Percentiles rank a stretch among this genome's conserved stretches.
These are phyloP conservation scores for Caloenas nicobarica DNA, from an alignment of 2,113 vertebrate genomes.

Conservation along the genomic window DNA sequence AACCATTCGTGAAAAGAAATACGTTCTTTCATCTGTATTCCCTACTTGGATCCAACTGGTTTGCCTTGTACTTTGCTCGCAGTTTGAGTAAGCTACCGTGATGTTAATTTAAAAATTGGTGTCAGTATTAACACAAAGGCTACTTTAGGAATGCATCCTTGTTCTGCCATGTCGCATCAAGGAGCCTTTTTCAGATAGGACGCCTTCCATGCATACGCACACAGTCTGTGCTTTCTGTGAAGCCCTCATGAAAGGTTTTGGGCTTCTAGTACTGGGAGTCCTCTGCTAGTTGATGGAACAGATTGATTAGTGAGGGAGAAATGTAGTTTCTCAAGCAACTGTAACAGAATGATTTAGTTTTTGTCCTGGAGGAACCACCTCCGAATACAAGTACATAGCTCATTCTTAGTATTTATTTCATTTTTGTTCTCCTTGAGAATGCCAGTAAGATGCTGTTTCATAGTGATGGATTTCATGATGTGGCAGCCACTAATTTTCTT, in stretches of 20 bases:
- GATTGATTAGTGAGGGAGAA: neutral
- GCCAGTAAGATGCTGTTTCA: neutral
- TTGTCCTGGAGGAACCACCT: neutral
- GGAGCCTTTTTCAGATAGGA: neutral
- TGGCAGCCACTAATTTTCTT: neutral
- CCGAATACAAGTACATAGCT: neutral
- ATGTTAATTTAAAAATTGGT: neutral
- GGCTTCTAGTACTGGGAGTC: neutral
- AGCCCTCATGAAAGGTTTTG: neutral
- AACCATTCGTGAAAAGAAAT: neutral
- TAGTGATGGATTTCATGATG: neutral
- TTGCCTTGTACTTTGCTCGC: neutral
- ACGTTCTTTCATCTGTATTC: neutral
- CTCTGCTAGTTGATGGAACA: neutral
- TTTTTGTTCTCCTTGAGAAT: neutral
- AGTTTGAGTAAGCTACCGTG: neutral
- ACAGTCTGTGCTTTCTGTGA: neutral
- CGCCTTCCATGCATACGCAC: fast-evolving
- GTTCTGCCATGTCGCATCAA: neutral
- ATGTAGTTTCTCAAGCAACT: neutral
- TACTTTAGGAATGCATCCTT: fast-evolving
- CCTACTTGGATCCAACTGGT: neutral
- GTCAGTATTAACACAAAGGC: neutral
- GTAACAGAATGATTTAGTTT: neutral
- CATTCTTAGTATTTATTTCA: neutral